phyloP scores from a whole-genome alignment of 2,888 invertebrate genomes.

The Xestoiulus laeticollis region DNA sequence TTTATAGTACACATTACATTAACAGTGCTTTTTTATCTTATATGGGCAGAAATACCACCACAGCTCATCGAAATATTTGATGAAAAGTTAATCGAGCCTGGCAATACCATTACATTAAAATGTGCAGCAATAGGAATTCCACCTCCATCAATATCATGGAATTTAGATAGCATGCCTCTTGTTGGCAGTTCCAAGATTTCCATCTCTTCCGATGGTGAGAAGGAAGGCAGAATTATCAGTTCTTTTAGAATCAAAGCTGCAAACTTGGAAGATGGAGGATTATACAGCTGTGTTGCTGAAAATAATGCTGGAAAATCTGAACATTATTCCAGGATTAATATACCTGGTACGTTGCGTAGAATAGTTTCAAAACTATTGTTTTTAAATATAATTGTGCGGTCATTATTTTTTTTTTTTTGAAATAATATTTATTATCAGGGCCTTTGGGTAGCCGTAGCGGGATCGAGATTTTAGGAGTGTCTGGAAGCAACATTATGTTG shows the following conservation, averaged over 20 bases:
- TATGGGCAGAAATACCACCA: conserved; percentile 45
- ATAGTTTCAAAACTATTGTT: no score
- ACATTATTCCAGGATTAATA: conserved; percentile 58
- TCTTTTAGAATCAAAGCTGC: background rate
- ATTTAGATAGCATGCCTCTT: conserved; percentile 40
- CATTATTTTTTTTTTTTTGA: no score
- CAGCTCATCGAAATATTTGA: conserved; percentile 38
- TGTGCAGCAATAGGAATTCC: conserved; percentile 51
- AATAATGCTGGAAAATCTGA: conserved; percentile 57
- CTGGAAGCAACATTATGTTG: background rate
- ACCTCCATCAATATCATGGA: conserved; percentile 44
- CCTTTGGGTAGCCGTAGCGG: background rate
- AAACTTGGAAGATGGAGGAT: conserved; percentile 57
- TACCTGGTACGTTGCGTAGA: conserved; percentile 55
- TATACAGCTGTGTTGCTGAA: conserved; percentile 58
- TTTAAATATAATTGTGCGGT: no score
- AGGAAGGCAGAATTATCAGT: conserved; percentile 19
- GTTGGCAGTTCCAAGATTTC: background rate
- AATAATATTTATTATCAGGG: no score
- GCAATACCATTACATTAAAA: background rate
- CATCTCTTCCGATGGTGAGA: background rate
- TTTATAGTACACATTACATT: background rate
- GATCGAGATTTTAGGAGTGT: background rate
- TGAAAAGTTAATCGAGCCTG: background rate
- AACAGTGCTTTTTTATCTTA: background rate